These are phyloP conservation scores for Icerya purchasi DNA, from an alignment of 2,888 invertebrate species.

Conservation along the genomic window DNA sequence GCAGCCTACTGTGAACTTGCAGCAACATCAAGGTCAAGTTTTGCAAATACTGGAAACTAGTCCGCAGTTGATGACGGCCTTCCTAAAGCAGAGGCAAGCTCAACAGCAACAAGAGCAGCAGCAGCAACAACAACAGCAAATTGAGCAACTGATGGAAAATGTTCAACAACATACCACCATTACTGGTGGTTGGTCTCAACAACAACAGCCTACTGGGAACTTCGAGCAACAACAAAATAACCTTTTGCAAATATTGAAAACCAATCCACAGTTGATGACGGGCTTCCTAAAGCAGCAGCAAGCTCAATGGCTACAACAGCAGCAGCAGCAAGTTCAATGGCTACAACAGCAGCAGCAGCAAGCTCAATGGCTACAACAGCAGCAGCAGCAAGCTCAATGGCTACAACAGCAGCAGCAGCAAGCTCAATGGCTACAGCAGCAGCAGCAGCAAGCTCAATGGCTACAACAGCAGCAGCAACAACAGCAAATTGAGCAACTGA, in stretches of 20 bases:
- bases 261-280: slow-evolving; percentile 85
- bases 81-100: slow-evolving; percentile 43
- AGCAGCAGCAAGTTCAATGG: slow-evolving; percentile 25
- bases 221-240: slow-evolving; percentile 75
- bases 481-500: background rate
- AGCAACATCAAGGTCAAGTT: slow-evolving; percentile 77
- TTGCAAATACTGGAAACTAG: slow-evolving; percentile 77
- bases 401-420: background rate
- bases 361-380: slow-evolving; percentile 23
- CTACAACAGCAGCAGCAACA: background rate
- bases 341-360: slow-evolving; percentile 17
- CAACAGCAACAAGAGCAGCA: slow-evolving; percentile 23
- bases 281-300: slow-evolving; percentile 58
- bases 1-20: slow-evolving; percentile 54
- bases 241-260: slow-evolving; percentile 68
- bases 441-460: background rate
- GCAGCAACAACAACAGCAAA: slow-evolving; percentile 21
- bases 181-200: slow-evolving; percentile 25
- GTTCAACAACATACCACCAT: slow-evolving; percentile 15
- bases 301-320: slow-evolving; percentile 21
- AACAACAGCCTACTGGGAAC: slow-evolving; percentile 32
- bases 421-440: background rate
- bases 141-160: slow-evolving; percentile 19
- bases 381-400: slow-evolving; percentile 13
- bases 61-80: slow-evolving; percentile 86